phyloP scores from a whole-genome alignment of 64 coral and sea anemone genomes.

The Pachyseris speciosa region DNA sequence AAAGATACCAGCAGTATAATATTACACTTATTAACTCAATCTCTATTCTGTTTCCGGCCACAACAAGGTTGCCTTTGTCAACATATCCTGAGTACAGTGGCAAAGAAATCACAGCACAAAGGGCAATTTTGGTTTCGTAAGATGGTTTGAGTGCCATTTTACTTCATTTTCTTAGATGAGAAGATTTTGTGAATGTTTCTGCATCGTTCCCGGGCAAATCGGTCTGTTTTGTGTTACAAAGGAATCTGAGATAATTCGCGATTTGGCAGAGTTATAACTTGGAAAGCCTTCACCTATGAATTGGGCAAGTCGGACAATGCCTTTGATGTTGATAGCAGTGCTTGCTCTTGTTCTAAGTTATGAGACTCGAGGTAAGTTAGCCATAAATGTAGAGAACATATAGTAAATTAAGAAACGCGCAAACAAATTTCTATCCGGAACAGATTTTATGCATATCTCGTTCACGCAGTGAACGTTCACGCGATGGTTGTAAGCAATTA shows the following conservation, averaged over 20 bases:
- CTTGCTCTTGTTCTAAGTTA: background rate
- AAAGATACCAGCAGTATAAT: background rate
- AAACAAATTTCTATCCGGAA: no score
- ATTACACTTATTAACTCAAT: background rate
- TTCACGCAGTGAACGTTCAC: no score
- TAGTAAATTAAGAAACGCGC: no score
- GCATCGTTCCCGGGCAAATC: no score
- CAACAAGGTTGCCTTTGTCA: slow-evolving; percentile 10
- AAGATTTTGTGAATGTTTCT: background rate
- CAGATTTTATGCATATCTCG: no score
- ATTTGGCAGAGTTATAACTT: background rate
- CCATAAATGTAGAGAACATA: background rate
- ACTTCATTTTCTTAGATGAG: background rate
- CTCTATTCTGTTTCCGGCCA: background rate
- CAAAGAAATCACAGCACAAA: background rate
- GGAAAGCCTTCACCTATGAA: background rate
- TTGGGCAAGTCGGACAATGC: background rate
- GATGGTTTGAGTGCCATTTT: background rate
- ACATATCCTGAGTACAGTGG: background rate
- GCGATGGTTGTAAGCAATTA: no score
- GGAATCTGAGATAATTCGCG: background rate
- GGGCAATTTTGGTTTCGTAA: background rate
- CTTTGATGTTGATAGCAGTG: background rate
- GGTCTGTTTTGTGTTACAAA: background rate
- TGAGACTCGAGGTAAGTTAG: background rate